These are phyloP conservation scores for Rousettus leschenaultii DNA, from an alignment of 2,113 vertebrate genomes.

Conservation along the genomic window DNA sequence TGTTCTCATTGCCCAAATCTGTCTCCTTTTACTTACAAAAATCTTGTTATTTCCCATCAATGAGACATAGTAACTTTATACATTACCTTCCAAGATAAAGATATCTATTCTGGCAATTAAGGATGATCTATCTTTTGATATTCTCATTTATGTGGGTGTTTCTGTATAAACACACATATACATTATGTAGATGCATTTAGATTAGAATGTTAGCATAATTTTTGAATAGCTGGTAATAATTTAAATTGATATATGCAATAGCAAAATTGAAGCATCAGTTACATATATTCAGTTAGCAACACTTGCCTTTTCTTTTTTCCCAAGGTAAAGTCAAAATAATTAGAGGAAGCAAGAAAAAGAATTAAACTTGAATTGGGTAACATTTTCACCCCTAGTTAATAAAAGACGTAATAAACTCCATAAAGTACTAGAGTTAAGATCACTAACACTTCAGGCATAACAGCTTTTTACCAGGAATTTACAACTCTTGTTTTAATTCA, in stretches of 20 bases:
- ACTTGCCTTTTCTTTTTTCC: not conserved
- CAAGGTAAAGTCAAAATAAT: constrained; percentile 62
- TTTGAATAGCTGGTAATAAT: constrained; percentile 28
- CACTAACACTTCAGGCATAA: constrained; percentile 70
- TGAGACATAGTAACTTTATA: constrained; percentile 4
- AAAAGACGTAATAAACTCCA: constrained; percentile 81
- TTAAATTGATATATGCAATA: constrained; percentile 27
- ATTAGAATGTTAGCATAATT: constrained; percentile 21
- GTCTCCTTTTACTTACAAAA: constrained; percentile 57
- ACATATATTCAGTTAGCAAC: constrained; percentile 60
- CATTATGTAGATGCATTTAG: constrained; percentile 33
- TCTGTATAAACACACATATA: constrained; percentile 26
- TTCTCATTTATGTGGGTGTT: constrained; percentile 56
- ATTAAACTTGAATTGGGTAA: constrained; percentile 71
- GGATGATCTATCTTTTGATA: constrained; percentile 47
- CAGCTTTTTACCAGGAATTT: constrained; percentile 77
- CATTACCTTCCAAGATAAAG: constrained; percentile 54
- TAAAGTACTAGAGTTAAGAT: constrained; percentile 77
- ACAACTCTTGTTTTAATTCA: constrained; percentile 75
- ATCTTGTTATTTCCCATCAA: constrained; percentile 47
- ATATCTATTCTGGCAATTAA: constrained; percentile 48
- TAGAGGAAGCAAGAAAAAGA: constrained; percentile 56
- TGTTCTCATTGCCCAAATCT: constrained; percentile 7
- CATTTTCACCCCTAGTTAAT: constrained; percentile 70
- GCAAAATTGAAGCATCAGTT: constrained; percentile 52